Evolutionary conservation across 2,113 vertebrate genomes (phyloP).

Genomic region (Gambusia affinis): DNA sequence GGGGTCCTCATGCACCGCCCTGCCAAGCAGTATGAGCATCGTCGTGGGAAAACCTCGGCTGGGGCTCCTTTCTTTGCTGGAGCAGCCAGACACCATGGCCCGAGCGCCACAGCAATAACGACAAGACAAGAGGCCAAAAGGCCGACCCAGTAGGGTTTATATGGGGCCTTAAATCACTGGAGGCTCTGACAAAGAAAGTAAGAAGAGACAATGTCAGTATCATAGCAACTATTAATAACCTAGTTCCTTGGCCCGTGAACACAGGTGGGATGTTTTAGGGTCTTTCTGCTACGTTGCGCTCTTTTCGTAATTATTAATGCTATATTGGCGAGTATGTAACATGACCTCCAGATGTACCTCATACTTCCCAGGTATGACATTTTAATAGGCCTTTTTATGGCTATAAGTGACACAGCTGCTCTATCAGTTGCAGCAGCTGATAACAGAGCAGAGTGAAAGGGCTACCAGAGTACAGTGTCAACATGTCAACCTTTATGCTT

Average conservation of each 20-base stretch:
- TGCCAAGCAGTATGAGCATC: conserved; percentile 60
- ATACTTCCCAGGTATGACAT: conserved; percentile 22
- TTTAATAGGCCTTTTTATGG: conserved; percentile 50
- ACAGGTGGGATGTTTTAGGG: conserved; percentile 17
- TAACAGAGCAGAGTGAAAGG: conserved; percentile 49
- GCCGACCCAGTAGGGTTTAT: conserved; percentile 65
- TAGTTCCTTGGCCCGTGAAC: background rate
- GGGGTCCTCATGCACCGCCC: conserved; percentile 58
- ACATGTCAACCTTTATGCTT: conserved; percentile 58
- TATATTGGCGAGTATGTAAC: background rate
- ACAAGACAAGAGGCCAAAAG: conserved; percentile 52
- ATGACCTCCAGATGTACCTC: conserved; percentile 11
- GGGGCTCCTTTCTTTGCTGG: conserved; percentile 69
- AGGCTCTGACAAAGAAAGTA: conserved; percentile 61
- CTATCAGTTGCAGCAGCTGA: conserved; percentile 49
- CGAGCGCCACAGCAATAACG: conserved; percentile 64
- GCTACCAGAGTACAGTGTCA: conserved; percentile 24
- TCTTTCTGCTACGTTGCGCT: conserved; percentile 12
- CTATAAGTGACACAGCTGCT: conserved; percentile 28
- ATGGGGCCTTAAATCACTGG: conserved; percentile 64
- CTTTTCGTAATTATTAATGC: conserved; percentile 29
- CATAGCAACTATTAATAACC: conserved; percentile 77
- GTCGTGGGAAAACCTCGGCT: conserved; percentile 73
- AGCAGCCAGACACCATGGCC: conserved; percentile 65
- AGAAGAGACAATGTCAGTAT: conserved; percentile 72